Evolutionary conservation across 1,140 invertebrate genomes (phyloP), one percentile per base, ranked within the genome.

Genomic region (Zaprionus ghesquierei): DNA sequence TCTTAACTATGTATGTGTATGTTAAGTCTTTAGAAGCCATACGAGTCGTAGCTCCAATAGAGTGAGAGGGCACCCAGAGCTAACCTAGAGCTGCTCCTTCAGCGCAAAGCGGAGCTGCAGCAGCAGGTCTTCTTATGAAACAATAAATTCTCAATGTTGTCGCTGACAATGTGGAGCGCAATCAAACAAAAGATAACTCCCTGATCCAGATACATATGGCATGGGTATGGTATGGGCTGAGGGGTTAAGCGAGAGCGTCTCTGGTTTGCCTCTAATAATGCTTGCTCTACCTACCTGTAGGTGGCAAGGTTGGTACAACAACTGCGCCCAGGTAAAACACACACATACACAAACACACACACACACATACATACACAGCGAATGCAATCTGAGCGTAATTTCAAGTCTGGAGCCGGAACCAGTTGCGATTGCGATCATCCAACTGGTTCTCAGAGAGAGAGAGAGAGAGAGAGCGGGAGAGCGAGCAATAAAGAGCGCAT

Each of bases 331-430:
- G 66, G 66, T 69, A 81, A 51, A 29, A 41, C n/a, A 41, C 35
- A 41, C 6, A 41, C 35, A 38, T 5, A 38, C 35, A n/a, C 1
- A 35, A 4, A 5, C 33, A 35, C 4, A 35, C 35, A 15, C 5
- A 38, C n/a, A 15, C 33, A 38, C 31, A 63, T 33, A 41, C 23
- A 18, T 1, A 22, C 8, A 22, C 53, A 71, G 64, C 81, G 72
- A 85, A 74, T 85, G 81, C 82, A 86, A 80, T 68, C 63, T 70
- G 75, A 82, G 82, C 49, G 78, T 78, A 51, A 51, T 59, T 80
- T 77, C 54, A 63, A 62, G 63, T 38, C 46, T 54, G 53, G 80
- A 84, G 65, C 56, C 54, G 72, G 79, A 84, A 78, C 84, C 76
- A 86, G 75, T 71, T 65, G 51, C 27, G 82, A 86, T 87, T 76